These are phyloP conservation scores for Nebria brevicollis DNA, from an alignment of 2,888 invertebrate species.

Conservation along the genomic window DNA sequence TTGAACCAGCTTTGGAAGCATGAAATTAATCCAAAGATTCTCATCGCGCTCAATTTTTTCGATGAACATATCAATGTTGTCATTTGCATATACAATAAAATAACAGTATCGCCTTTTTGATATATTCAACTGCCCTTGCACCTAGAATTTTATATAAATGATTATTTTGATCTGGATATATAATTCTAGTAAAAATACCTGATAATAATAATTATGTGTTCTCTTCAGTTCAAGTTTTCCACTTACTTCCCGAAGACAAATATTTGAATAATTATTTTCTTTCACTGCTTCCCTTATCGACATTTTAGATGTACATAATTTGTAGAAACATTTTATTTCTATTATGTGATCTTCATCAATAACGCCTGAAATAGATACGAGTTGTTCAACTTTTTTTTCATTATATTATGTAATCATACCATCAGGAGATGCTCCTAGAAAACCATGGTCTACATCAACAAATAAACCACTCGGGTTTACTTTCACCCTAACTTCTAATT, in stretches of 20 bases:
- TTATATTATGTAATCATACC: conserved; percentile 13
- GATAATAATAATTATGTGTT: conserved; percentile 21
- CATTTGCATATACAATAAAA: conserved; percentile 8
- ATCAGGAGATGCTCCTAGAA: conserved; percentile 41
- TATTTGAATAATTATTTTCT: conserved; percentile 4
- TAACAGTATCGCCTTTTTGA: conserved; percentile 4
- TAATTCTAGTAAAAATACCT: conserved; percentile 4
- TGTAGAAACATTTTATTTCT: conserved; percentile 10
- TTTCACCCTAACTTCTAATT: conserved; percentile 17
- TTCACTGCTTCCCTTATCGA: neutral
- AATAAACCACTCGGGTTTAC: conserved; percentile 25
- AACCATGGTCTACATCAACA: conserved; percentile 31
- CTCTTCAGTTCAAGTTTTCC: conserved; percentile 8
- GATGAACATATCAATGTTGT: no score
- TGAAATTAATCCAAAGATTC: no score
- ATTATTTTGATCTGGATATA: neutral
- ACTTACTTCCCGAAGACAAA: neutral
- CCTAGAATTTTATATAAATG: neutral
- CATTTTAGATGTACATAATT: conserved; percentile 10
- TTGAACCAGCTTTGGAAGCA: no score
- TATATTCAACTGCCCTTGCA: conserved; percentile 12
- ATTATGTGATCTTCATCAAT: conserved; percentile 10
- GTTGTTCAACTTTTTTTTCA: no score
- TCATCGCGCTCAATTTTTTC: no score
- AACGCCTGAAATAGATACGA: conserved; percentile 4